These are phyloP conservation scores for Paramormyrops hopkinsi DNA, from an alignment of 2,797 vertebrate genomes.

Conservation along the genomic window DNA sequence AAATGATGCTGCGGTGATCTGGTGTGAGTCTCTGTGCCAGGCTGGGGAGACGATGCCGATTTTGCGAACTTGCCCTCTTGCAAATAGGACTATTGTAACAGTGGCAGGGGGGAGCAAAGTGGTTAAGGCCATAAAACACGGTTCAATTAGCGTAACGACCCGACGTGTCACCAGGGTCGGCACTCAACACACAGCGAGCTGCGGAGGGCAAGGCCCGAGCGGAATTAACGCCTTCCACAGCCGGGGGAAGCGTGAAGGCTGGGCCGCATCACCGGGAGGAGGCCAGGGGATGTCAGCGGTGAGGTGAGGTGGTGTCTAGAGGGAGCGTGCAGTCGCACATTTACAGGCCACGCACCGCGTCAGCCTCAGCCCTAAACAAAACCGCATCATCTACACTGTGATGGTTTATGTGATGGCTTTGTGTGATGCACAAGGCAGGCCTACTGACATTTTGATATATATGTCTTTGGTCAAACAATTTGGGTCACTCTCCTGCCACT, in stretches of 20 bases:
- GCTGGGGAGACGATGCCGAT: not conserved
- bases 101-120: not conserved
- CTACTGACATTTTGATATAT: conserved; percentile 59
- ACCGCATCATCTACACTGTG: not conserved
- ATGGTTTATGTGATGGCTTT: conserved; percentile 19
- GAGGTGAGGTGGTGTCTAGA: not conserved
- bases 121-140: conserved; percentile 26
- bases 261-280: not conserved
- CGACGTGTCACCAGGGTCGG: conserved; percentile 20
- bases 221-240: conserved; percentile 23
- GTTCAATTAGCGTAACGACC: conserved; percentile 39
- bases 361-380: not conserved
- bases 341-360: not conserved
- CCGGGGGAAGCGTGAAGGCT: not conserved
- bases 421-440: conserved; percentile 53
- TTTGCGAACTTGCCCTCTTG: not conserved
- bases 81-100: not conserved
- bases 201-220: conserved; percentile 26
- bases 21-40: not conserved
- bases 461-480: conserved; percentile 5
- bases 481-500: conserved; percentile 39
- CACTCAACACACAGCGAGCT: conserved; percentile 22
- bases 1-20: not conserved
- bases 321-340: not conserved
- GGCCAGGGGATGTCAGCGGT: not conserved